phyloP scores from a whole-genome alignment of 2,888 invertebrate species.

The Cerastis leucographa region DNA sequence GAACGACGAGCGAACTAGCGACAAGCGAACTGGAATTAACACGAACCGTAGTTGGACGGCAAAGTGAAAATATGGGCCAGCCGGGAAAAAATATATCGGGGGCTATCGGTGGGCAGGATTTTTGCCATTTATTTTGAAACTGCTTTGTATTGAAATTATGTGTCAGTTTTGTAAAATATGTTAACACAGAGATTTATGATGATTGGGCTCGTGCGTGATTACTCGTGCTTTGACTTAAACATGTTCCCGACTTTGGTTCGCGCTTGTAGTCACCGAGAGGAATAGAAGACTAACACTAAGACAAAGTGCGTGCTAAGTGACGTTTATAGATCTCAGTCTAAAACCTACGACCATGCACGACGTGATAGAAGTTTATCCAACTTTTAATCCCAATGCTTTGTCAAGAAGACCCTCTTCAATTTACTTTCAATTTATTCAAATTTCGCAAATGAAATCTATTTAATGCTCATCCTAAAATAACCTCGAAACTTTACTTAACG shows the following conservation, averaged over 20 bases:
- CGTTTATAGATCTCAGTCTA: neutral
- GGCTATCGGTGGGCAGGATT: neutral
- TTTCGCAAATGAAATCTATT: no score
- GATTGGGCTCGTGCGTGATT: neutral
- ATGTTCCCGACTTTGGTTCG: neutral
- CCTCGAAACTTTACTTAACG: neutral
- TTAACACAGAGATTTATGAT: neutral
- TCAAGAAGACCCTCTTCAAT: neutral
- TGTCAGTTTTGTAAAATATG: neutral
- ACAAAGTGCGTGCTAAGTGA: neutral
- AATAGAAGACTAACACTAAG: neutral
- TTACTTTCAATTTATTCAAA: neutral
- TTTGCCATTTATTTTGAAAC: neutral
- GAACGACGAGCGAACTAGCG: constrained; percentile 52
- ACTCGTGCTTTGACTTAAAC: neutral
- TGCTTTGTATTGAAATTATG: neutral
- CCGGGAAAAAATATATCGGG: constrained; percentile 28
- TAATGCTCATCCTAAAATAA: neutral
- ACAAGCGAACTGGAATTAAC: constrained; percentile 70
- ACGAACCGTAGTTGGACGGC: constrained; percentile 50
- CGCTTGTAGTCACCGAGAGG: neutral
- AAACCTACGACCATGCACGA: neutral
- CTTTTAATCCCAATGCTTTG: neutral
- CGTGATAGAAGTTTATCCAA: neutral
- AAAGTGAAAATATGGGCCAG: constrained; percentile 54